phyloP scores from a whole-genome alignment of 2,113 vertebrate genomes.

The Hydropotes inermis region DNA sequence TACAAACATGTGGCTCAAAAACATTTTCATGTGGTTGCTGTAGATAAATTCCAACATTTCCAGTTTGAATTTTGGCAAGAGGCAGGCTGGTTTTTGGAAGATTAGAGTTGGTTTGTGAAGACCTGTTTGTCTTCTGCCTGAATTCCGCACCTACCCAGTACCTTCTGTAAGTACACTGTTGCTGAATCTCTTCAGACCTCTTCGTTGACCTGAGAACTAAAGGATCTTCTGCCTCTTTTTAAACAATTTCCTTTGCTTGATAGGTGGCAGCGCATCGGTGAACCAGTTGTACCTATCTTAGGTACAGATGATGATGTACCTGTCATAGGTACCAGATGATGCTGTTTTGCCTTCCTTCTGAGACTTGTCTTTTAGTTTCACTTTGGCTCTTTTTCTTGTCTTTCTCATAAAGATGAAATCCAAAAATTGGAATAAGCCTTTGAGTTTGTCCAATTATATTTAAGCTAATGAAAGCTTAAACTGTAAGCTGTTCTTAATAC shows the following conservation, averaged over 20 bases:
- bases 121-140: neutral
- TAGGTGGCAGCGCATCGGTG: neutral
- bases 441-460: neutral
- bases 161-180: neutral
- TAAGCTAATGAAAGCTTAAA: neutral
- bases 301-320: neutral
- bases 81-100: neutral
- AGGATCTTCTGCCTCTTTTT: neutral
- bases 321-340: neutral
- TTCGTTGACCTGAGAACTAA: neutral
- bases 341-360: neutral
- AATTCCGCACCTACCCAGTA: neutral
- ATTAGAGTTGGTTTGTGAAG: neutral
- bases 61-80: neutral
- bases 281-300: neutral
- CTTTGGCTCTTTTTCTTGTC: neutral
- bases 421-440: neutral
- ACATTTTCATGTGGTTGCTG: neutral
- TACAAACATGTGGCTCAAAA: neutral
- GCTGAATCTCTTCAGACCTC: neutral
- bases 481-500: neutral
- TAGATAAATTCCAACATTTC: neutral
- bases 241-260: neutral
- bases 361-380: neutral
- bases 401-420: neutral